Conservation (phyloP, 1,140 invertebrate species). For the Diorhabda carinulata region DNA sequence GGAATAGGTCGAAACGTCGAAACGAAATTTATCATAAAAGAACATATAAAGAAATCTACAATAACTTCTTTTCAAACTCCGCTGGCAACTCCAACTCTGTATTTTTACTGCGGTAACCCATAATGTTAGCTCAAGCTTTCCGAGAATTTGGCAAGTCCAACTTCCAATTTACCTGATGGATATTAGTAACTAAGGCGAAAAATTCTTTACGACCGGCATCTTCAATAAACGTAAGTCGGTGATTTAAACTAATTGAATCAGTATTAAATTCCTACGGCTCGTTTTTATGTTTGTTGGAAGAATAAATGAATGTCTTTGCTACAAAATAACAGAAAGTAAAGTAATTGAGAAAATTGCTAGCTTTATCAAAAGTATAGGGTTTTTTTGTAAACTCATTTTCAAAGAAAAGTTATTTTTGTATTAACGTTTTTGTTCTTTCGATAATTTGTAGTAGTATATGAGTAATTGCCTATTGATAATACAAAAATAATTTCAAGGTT, state of each 20-base stretch:
- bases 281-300: not conserved
- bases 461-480: no score
- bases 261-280: not conserved
- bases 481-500: no score
- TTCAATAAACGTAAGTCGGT: slow-evolving; percentile 2
- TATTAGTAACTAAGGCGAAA: not conserved
- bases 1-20: no score
- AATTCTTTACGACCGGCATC: not conserved
- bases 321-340: not conserved
- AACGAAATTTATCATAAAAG: no score
- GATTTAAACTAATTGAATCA: slow-evolving; percentile 3
- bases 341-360: not conserved
- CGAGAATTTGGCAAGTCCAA: not conserved
- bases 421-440: no score
- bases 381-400: no score
- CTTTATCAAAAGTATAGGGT: no score
- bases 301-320: not conserved
- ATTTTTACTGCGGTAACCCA: not conserved
- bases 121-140: not conserved
- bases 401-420: no score
- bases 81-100: not conserved
- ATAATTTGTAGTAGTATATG: no score
- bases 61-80: no score
- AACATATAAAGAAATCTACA: no score
- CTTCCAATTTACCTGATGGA: not conserved